Base-by-base conservation (phyloP, 2,888 invertebrate genomes). In the Philopedon plagiatum region DNA sequence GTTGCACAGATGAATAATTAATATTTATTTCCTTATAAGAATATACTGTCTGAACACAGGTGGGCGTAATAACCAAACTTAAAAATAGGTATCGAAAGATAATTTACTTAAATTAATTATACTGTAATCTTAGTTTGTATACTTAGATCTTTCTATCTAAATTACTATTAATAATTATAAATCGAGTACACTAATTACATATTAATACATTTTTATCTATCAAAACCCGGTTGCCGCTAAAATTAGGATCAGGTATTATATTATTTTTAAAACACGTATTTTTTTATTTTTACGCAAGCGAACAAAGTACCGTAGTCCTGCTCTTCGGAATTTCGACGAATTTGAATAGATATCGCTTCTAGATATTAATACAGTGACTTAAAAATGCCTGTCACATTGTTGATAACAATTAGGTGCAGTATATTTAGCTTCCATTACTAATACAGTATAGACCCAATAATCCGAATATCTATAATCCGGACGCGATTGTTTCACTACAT, bases 71-170 rank as follows among this genome's bases (percentile, higher is more conserved):
- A 46, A 46, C 4, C 11, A n/a, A 46, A 46, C 9, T 5, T 39
- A 39, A 39, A n/a, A 34, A 34, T 34, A 44, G 18, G 5, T 23
- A 21, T 23, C 3, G 46, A 21, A 21, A 46, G 15, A 46, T 46
- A 46, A 46, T 8, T 4, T 44, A 44, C 44, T n/a, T 49, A 23
- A 18, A 49, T 41, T 41, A 49, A 13, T 26, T 26, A 1, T 0
- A 23, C 13, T 7, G 18, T 15, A 13, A 26, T 51, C 26, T 26
- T 49, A 41, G 5, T 51, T 51, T 54, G 29, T 29, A 13, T 54
- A 18, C 13, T 26, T 51, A 26, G 51, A 51, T 29, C 18, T 54
- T 8, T 29, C 29, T 54, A 54, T 54, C 51, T 26, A 29, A 29
- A 54, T 54, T 54, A 29, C 51, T 5, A 15, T 5, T n/a, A 29